Evolutionary conservation across 2,888 invertebrate species (phyloP).

Genomic region (Portevinia maculata): DNA sequence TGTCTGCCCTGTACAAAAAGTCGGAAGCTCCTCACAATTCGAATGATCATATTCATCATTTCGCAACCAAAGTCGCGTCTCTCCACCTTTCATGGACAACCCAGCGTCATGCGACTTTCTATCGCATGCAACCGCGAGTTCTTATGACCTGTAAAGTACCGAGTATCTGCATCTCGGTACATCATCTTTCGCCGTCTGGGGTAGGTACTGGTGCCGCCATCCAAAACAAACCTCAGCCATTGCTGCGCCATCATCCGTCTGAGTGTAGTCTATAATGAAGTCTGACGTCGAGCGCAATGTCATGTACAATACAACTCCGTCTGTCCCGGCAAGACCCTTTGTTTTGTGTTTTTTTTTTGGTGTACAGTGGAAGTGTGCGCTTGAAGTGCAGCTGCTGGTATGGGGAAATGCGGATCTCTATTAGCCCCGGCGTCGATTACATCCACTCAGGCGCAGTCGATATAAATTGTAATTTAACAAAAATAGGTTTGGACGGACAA

Average conservation of each 20-base stretch:
- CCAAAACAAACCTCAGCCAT: slow-evolving; percentile 9
- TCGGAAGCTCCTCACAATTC: slow-evolving; percentile 57
- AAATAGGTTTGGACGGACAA: slow-evolving; percentile 52
- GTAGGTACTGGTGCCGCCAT: neutral
- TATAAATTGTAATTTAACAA: slow-evolving; percentile 69
- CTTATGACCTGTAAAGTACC: slow-evolving; percentile 29
- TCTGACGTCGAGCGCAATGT: slow-evolving; percentile 69
- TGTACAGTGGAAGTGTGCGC: slow-evolving; percentile 7
- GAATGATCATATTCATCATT: slow-evolving; percentile 53
- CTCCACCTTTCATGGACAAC: slow-evolving; percentile 13
- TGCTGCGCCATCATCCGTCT: slow-evolving; percentile 52
- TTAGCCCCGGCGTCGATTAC: slow-evolving; percentile 35
- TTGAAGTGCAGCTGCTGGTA: slow-evolving; percentile 28
- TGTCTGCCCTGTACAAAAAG: slow-evolving; percentile 58
- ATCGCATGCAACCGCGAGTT: slow-evolving; percentile 8
- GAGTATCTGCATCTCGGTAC: slow-evolving; percentile 24
- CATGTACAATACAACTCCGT: slow-evolving; percentile 32
- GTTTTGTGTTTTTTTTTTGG: neutral
- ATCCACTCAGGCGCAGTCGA: slow-evolving; percentile 46
- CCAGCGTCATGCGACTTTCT: neutral
- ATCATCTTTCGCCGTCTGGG: slow-evolving; percentile 18
- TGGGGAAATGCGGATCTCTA: slow-evolving; percentile 32
- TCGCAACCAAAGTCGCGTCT: slow-evolving; percentile 18
- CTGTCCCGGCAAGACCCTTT: slow-evolving; percentile 13
- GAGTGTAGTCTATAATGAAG: slow-evolving; percentile 49